These are phyloP conservation scores for Carassius carassius DNA, from an alignment of 2,113 vertebrate genomes.

Conservation along the genomic window DNA sequence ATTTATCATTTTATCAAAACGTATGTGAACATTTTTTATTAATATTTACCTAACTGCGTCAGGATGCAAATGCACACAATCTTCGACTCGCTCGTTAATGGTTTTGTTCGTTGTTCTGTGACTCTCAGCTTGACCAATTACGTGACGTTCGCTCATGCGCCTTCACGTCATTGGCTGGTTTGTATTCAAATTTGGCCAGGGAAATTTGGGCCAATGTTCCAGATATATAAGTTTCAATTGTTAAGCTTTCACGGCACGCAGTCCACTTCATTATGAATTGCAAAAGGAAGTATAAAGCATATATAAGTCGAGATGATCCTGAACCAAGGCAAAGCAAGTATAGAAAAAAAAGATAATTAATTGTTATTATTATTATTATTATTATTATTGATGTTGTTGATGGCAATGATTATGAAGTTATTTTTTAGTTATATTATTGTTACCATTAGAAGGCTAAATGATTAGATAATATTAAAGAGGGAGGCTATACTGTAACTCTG, in stretches of 20 bases:
- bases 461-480: neutral
- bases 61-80: neutral
- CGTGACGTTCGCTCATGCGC: neutral
- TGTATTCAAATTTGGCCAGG: neutral
- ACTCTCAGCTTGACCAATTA: neutral
- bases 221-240: neutral
- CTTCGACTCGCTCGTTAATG: neutral
- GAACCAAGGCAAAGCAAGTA: neutral
- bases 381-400: neutral
- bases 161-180: neutral
- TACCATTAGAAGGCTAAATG: neutral
- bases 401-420: neutral
- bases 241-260: neutral
- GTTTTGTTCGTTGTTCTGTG: no score
- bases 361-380: neutral
- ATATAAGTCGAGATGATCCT: neutral
- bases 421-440: neutral
- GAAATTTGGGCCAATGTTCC: neutral
- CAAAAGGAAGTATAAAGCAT: slow-evolving; percentile 15
- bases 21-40: neutral
- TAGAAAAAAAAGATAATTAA: neutral
- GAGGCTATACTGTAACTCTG: neutral
- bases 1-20: neutral
- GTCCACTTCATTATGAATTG: neutral
- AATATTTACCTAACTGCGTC: neutral